Percentiles rank a stretch among this genome's conserved stretches.
Evolutionary conservation across 2,797 vertebrate species (phyloP).

Genomic region (Clamator glandarius): DNA sequence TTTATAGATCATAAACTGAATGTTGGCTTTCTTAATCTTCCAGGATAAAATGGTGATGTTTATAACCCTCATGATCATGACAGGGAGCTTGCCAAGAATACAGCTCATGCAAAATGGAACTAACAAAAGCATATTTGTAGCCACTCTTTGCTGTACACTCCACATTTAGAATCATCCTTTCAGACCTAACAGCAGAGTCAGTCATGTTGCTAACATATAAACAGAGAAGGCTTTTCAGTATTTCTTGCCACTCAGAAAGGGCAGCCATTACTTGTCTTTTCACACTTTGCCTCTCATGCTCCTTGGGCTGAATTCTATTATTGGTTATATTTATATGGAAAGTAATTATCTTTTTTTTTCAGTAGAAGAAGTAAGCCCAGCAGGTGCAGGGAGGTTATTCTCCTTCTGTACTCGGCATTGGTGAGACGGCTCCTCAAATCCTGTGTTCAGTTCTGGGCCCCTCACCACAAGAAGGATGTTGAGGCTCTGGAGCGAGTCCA

Average conservation of each 20-base stretch:
- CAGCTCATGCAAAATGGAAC: not conserved
- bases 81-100: not conserved
- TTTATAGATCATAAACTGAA: not conserved
- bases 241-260: not conserved
- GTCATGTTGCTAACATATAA: not conserved
- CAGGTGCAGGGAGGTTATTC: no score
- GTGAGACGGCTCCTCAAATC: no score
- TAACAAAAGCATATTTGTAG: not conserved
- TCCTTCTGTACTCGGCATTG: no score
- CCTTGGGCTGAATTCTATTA: not conserved
- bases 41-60: not conserved
- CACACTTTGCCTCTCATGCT: not conserved
- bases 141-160: not conserved
- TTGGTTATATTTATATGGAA: not conserved
- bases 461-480: no score
- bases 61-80: not conserved
- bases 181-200: not conserved
- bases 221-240: not conserved
- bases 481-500: no score
- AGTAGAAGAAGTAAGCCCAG: not conserved
- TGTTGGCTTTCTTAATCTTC: not conserved
- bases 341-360: not conserved
- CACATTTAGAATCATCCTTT: not conserved
- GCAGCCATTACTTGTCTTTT: not conserved
- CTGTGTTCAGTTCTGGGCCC: no score